Evolutionary conservation across 2,797 vertebrate species (phyloP), one percentile per base, ranked within the genome.

Genomic region (Mastacembelus armatus): DNA sequence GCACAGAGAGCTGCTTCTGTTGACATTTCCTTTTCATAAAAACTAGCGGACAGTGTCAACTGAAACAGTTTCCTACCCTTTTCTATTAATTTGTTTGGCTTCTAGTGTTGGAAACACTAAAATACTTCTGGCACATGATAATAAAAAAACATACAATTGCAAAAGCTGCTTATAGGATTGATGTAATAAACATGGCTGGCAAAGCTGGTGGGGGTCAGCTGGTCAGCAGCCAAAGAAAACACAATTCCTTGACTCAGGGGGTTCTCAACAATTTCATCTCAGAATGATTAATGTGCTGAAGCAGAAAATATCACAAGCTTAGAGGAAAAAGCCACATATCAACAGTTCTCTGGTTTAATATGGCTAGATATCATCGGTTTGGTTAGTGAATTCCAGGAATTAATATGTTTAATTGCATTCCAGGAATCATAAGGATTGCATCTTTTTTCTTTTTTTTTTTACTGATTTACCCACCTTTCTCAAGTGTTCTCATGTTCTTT

Each of bases 191-290:
- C 55, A 58, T 35, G 69, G 32, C 16, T 55, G 69, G 39, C 40
- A 61, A 56, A 73, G 58, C 47, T 56, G 29, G 4, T 26, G 66
- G 60, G 62, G 10, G n/a, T n/a, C 47, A 56, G 27, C 49, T 81
- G 78, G 60, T 66, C 63, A 32, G 40, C 19, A 18, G 83, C 82
- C 80, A 87, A 78, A 57, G 26, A 73, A 73, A 85, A 51, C 60
- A 24, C 40, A 32, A 71, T 87, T 85, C 73, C 56, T 74, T 18
- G 1, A 29, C 62, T 67, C 27, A 1, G 66, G 65, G 71, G 51
- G 39, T 64, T 71, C 67, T 69, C 57, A 55, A 64, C 49, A 61
- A 62, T 36, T 71, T 88, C 38, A 74, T 78, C 54, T 70, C 14
- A 10, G 21, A 33, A 54, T 77, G 59, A 77, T 80, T 84, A 75